Evolutionary conservation across 1,140 invertebrate genomes (phyloP).

Genomic region (Trichoplusia ni): DNA sequence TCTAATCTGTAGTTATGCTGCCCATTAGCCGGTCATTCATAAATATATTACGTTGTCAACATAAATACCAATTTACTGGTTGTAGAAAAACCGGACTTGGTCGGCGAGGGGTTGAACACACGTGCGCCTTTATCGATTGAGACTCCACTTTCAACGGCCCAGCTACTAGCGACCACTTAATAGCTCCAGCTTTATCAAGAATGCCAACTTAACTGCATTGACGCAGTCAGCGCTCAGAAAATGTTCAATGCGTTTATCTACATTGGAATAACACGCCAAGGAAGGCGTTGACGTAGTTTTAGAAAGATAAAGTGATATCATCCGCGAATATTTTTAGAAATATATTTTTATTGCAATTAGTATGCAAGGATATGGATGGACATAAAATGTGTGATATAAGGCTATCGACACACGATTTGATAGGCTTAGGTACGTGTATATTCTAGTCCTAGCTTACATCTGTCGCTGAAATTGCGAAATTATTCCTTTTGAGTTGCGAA

Average conservation of each 20-base stretch:
- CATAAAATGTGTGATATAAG: slow-evolving; percentile 11
- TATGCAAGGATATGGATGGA: slow-evolving; percentile 10
- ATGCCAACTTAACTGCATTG: slow-evolving; percentile 1
- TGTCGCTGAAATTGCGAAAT: slow-evolving; percentile 19
- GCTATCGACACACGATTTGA: no score
- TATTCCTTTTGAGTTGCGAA: slow-evolving; percentile 13
- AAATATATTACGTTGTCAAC: no score
- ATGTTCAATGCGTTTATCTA: slow-evolving; percentile 2
- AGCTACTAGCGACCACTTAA: slow-evolving; percentile 1
- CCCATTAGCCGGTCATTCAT: no score
- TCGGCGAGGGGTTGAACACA: not conserved
- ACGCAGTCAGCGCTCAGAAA: not conserved
- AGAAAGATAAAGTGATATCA: not conserved
- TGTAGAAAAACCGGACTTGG: slow-evolving; percentile 6
- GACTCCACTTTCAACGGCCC: slow-evolving; percentile 10
- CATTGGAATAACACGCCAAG: not conserved
- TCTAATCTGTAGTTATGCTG: no score
- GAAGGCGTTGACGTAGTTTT: slow-evolving; percentile 8
- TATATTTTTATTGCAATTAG: slow-evolving; percentile 10
- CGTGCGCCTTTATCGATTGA: slow-evolving; percentile 2
- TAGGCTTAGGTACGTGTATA: no score
- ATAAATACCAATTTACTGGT: not conserved
- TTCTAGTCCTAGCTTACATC: no score
- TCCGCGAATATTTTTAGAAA: not conserved
- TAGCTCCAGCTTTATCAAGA: slow-evolving; percentile 6